Evolutionary conservation across 2,888 invertebrate genomes (phyloP).

Genomic region (Hybos culiciformis): DNA sequence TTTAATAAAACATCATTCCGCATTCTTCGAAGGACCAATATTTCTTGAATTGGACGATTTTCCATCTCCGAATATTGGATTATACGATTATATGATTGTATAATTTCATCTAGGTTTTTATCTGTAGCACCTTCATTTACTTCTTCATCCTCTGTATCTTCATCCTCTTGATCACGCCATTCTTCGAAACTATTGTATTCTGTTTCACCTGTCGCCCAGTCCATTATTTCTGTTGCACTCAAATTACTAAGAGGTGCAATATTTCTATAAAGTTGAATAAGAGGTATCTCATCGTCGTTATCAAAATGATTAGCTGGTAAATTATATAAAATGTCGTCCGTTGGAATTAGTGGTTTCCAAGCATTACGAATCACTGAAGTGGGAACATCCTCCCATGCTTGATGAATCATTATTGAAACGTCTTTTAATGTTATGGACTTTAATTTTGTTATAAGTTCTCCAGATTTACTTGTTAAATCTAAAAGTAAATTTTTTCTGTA

Average conservation of each 20-base stretch:
- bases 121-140: too few relatives aligned
- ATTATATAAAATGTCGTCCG: background rate
- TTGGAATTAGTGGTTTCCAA: background rate
- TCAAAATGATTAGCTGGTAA: background rate
- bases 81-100: too few relatives aligned
- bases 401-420: background rate
- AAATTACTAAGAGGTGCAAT: background rate
- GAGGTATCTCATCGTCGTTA: background rate
- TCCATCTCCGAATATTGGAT: too few relatives aligned
- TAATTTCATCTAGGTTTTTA: too few relatives aligned
- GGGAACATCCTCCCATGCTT: background rate
- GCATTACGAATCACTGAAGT: background rate
- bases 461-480: background rate
- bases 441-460: background rate
- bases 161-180: too few relatives aligned
- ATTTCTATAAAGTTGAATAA: background rate
- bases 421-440: background rate
- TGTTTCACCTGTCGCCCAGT: too few relatives aligned
- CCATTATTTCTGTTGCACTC: background rate
- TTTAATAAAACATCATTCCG: too few relatives aligned
- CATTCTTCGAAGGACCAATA: too few relatives aligned
- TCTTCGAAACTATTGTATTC: too few relatives aligned
- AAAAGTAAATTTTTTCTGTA: background rate
- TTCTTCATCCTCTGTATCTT: too few relatives aligned
- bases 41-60: too few relatives aligned